Evolutionary conservation across 2,888 invertebrate species (phyloP), one percentile per base, ranked within the genome.

Genomic region (Limnephilus auricula): DNA sequence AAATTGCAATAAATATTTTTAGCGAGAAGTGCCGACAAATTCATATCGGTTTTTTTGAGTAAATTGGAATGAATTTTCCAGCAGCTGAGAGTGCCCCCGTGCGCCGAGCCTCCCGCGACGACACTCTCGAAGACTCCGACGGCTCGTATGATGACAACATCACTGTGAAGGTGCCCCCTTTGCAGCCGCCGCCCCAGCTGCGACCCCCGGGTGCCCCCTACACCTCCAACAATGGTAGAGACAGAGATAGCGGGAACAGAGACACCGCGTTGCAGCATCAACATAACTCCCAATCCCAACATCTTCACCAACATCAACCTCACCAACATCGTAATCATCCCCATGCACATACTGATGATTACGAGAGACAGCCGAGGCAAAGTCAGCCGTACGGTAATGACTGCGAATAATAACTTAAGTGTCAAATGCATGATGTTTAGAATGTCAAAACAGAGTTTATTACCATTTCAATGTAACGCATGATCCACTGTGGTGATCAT

Each of bases 111-210:
- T 91, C 90, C 65, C 89, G 90, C n/a, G 92, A 93, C 15, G 15
- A 32, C 85, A 79, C 94, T 93, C 94, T 92, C 86, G 94, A 95
- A 90, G 95, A 96, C 93, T 96, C 96, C 83, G 96, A 96, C 94
- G 96, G 95, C 90, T 96, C 96, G 84, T 96, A 94, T 90, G 96
- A 95, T 94, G 96, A 97, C 95, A 96, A 96, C 95, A 96, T 96
- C 94, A 96, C 96, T 90, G 96, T 96, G 93, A 96, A 95, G 93
- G 95, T 97, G 94, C 96, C 96, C 93, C 95, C 95, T 9, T 94
- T 94, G 82, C 94, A 94, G 85, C 87, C 94, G 94, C 93, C 94
- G 12, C 50, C 40, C 90, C 50, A 88, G n/a, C 5, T 85, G 13
- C 82, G 90, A 1, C 91, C 32, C 93, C 93, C 91, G 86, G 50